Evolutionary conservation across 92 coral and sea anemone species (phyloP).

Genomic region (Desmophyllum pertusum): DNA sequence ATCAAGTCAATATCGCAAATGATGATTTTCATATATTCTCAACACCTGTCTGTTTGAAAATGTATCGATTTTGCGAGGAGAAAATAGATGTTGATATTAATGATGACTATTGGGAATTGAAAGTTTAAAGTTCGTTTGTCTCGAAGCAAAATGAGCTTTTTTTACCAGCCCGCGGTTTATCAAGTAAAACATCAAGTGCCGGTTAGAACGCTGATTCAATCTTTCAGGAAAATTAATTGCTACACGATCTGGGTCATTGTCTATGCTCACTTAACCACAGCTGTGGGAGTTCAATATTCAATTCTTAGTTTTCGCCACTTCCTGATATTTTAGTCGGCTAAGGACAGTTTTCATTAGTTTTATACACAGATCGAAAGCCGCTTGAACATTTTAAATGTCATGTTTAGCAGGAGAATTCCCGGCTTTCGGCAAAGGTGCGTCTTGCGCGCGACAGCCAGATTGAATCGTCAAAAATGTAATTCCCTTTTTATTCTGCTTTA

Average conservation of each 20-base stretch:
- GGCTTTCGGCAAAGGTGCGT: background rate
- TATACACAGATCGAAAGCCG: background rate
- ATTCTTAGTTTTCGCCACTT: background rate
- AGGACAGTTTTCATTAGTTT: slow-evolving; percentile 24
- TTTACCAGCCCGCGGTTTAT: background rate
- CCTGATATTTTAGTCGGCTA: slow-evolving; percentile 26
- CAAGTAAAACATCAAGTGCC: background rate
- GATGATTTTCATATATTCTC: background rate
- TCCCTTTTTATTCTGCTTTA: slow-evolving; percentile 21
- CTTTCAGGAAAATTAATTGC: background rate
- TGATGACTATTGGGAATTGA: background rate
- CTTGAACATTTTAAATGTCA: background rate
- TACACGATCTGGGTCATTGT: background rate
- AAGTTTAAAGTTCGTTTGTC: background rate
- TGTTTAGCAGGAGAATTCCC: background rate
- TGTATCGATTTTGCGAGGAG: background rate
- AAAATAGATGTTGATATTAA: background rate
- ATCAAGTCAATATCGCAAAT: background rate
- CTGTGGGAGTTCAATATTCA: slow-evolving; percentile 22
- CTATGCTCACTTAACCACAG: slow-evolving; percentile 2
- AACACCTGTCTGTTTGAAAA: background rate
- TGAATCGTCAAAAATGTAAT: slow-evolving; percentile 31
- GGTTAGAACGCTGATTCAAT: background rate
- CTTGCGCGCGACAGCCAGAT: background rate
- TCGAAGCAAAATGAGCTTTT: background rate